Evolutionary conservation across 1,140 invertebrate species (phyloP).

Genomic region (Drosophila varians): DNA sequence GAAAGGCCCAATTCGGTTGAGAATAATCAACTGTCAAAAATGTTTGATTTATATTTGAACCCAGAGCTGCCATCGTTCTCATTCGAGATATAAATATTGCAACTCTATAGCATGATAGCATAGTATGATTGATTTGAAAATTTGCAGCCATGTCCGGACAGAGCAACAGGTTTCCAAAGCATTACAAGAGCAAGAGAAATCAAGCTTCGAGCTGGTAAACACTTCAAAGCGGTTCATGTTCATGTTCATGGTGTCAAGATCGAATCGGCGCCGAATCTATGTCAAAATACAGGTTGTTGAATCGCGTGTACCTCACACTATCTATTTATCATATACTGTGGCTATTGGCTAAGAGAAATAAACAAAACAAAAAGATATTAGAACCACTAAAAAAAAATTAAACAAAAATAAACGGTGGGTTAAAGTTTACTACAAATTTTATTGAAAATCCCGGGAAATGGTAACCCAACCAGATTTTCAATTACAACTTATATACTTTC

Average conservation of each 20-base stretch:
- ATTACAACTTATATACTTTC: not conserved
- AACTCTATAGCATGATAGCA: constrained; percentile 12
- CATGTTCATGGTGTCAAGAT: constrained; percentile 45
- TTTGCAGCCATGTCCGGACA: not conserved
- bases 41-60: not conserved
- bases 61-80: not conserved
- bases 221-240: constrained; percentile 20
- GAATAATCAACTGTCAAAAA: not conserved
- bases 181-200: constrained; percentile 45
- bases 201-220: constrained; percentile 13
- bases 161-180: constrained; percentile 24
- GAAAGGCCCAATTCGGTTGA: not conserved
- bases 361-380: not conserved
- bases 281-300: constrained; percentile 32
- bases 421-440: too few relatives aligned
- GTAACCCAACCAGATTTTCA: not conserved
- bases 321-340: constrained; percentile 21
- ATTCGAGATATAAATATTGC: not conserved
- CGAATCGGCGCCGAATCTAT: constrained; percentile 34
- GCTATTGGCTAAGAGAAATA: not conserved
- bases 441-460: too few relatives aligned
- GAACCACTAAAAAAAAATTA: too few relatives aligned
- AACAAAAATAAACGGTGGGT: too few relatives aligned
- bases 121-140: constrained; percentile 3
- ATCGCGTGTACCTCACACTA: constrained; percentile 36